Conservation (phyloP, 2,888 invertebrate species). For the Lomographa bimaculata region DNA sequence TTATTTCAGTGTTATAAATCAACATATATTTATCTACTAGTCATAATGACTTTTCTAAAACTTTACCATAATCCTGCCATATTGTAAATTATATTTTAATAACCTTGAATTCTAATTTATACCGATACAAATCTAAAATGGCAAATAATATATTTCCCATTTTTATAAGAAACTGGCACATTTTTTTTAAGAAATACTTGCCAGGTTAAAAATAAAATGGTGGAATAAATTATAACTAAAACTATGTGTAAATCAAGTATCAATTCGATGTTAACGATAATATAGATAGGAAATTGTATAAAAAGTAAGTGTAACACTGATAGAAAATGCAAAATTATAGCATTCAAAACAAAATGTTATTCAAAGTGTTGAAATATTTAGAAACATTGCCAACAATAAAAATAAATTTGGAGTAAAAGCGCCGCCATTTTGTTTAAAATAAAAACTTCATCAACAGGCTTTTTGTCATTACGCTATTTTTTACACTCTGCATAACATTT, state of each 20-base stretch:
- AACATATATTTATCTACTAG: too few relatives aligned
- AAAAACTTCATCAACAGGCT: neutral
- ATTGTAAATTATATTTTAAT: conserved; percentile 11
- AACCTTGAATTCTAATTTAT: too few relatives aligned
- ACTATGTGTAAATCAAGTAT: conserved; percentile 16
- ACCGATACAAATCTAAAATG: too few relatives aligned
- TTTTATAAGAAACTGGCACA: too few relatives aligned
- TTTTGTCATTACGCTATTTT: conserved; percentile 6
- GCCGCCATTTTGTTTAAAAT: too few relatives aligned
- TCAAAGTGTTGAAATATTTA: conserved; percentile 16
- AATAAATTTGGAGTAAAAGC: too few relatives aligned
- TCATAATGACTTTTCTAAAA: conserved; percentile 21
- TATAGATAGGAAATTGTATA: conserved; percentile 77
- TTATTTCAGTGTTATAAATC: too few relatives aligned
- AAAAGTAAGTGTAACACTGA: conserved; percentile 51
- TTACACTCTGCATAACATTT: conserved; percentile 25
- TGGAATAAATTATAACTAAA: neutral
- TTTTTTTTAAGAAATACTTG: too few relatives aligned
- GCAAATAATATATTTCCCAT: too few relatives aligned
- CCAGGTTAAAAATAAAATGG: too few relatives aligned
- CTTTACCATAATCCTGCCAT: conserved; percentile 31
- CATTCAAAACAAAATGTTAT: conserved; percentile 16
- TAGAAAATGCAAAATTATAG: conserved; percentile 28
- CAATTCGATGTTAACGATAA: conserved; percentile 64
- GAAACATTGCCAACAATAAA: neutral